A percentile compares a stretch with the other conserved stretches of the same genome.
These are phyloP conservation scores for Diadegma fenestrale DNA, from an alignment of 2,888 invertebrate genomes.

Conservation along the genomic window DNA sequence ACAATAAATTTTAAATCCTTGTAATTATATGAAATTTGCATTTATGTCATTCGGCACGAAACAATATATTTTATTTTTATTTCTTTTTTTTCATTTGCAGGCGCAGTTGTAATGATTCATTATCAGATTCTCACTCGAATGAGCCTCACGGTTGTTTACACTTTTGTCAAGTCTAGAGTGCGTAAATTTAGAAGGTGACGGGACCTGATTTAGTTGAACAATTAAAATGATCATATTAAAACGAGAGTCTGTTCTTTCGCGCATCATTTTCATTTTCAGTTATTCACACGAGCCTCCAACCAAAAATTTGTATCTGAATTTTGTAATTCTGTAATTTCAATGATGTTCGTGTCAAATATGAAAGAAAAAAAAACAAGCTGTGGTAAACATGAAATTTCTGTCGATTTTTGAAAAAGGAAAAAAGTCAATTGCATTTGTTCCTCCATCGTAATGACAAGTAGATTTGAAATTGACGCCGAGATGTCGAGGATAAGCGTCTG, in stretches of 20 bases:
- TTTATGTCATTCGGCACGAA: not conserved
- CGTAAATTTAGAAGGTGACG: not conserved
- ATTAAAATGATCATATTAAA: not conserved
- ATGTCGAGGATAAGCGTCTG: not conserved
- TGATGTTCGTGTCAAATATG: no score
- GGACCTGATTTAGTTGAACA: not conserved
- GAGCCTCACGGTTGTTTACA: not conserved
- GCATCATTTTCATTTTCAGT: not conserved
- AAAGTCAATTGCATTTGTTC: not conserved
- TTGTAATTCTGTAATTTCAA: no score
- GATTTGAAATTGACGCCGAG: not conserved
- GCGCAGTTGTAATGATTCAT: not conserved
- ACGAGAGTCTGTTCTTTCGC: not conserved
- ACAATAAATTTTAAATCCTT: slow-evolving; percentile 49
- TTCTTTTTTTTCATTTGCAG: not conserved
- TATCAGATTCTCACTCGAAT: not conserved
- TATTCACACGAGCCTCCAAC: no score
- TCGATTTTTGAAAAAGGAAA: no score
- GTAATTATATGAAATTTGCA: slow-evolving; percentile 13
- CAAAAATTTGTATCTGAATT: no score
- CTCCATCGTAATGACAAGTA: not conserved
- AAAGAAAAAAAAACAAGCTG: no score
- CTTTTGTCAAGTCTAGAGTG: not conserved
- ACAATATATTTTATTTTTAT: no score
- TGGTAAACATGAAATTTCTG: no score